A percentile compares a stretch with the other conserved stretches of the same genome.
phyloP scores from a whole-genome alignment of 2,797 vertebrate species.

The Peromyscus nudipes region DNA sequence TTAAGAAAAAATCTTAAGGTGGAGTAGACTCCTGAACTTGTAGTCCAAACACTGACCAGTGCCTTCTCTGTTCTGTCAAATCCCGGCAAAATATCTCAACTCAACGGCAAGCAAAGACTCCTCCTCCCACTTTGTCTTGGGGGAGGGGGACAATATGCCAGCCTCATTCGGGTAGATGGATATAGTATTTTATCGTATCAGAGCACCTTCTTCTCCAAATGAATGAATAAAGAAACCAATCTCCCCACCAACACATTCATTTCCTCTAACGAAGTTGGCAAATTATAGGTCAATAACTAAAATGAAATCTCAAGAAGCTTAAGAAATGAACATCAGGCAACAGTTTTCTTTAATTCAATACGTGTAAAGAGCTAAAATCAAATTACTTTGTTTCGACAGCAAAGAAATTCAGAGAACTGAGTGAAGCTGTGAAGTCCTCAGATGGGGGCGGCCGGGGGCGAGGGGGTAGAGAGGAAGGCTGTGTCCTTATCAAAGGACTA shows the following conservation, averaged over 20 bases:
- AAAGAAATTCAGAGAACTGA: conserved; percentile 35
- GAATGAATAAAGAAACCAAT: not conserved
- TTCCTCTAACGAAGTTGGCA: not conserved
- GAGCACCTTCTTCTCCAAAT: not conserved
- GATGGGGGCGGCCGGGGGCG: not conserved
- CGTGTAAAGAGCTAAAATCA: conserved; percentile 47
- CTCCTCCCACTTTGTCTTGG: not conserved
- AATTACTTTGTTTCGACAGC: conserved; percentile 16
- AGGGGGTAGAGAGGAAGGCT: not conserved
- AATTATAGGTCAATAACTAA: not conserved
- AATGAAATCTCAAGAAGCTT: conserved; percentile 53
- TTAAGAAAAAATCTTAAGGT: not conserved
- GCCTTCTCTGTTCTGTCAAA: not conserved
- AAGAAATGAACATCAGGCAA: conserved; percentile 18
- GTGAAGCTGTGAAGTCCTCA: not conserved
- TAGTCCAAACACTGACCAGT: not conserved
- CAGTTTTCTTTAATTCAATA: not conserved
- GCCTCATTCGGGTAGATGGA: not conserved
- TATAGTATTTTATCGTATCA: not conserved
- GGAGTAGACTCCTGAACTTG: not conserved
- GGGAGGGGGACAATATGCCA: not conserved
- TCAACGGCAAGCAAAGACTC: not conserved
- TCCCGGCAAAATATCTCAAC: not conserved
- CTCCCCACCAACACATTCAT: not conserved
- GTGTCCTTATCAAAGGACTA: not conserved